Evolutionary conservation across 2,113 vertebrate genomes (phyloP), one percentile per base, ranked within the genome.

Genomic region (Gulo gulo): DNA sequence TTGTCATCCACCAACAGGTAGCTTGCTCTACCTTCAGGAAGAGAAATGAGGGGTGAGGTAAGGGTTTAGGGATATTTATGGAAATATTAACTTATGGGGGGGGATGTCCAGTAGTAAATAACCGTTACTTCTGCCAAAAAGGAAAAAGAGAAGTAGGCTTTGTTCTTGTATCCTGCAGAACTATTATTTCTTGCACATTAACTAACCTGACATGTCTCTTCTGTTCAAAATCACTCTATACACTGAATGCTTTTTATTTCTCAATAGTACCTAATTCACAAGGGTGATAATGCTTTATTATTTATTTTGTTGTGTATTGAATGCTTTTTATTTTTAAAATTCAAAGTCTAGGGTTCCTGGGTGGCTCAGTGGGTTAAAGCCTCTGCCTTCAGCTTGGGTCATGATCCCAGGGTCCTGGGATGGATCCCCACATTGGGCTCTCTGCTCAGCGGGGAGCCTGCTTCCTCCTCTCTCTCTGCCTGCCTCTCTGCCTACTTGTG

Each of bases 391-490:
- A 13, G 47, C 13, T 50, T 13, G 0, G 47, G 47, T 50, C 47
- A 50, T 50, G 47, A 50, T 50, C 47, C 14, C 47, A 50, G 47
- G 47, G 47, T 12, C 13, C 47, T 50, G 47, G 47, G 47, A 50
- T 50, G 3, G 13, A 50, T 12, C 13, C 13, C 47, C 3, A 3
- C 47, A 14, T 50, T 0, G 2, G 47, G 2, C 13, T 14, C 13
- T 50, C 47, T 14, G 13, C 47, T 50, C 47, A 50, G 13, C 13
- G 13, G 47, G 47, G 12, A 50, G 13, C 47, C 47, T 50, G 47
- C 12, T 50, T 3, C 12, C 13, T 3, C 47, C 13, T 2, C 47
- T 13, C 47, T 2, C 2, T 2, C 47, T 13, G 11, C 47, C 47
- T 47, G 47, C 47, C 12, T 14, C 47, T 14, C 13, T 50, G 13